Evolutionary conservation across 2,888 invertebrate species (phyloP).

Genomic region (Ophioninae sp.): DNA sequence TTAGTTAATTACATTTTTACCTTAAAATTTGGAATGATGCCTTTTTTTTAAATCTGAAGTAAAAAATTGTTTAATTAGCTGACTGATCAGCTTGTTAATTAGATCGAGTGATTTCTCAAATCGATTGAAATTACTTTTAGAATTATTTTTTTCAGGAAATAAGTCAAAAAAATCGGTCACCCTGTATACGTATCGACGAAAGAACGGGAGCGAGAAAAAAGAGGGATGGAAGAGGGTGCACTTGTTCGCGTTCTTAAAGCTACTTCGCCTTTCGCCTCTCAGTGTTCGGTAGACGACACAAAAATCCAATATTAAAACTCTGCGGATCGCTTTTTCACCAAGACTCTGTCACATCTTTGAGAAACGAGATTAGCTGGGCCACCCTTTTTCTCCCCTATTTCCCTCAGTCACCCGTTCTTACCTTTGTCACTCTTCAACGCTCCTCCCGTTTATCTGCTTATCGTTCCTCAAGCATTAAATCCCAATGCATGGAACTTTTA

Average conservation of each 20-base stretch:
- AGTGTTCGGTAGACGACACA: constrained; percentile 56
- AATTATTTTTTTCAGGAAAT: too few relatives aligned
- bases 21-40: too few relatives aligned
- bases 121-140: too few relatives aligned
- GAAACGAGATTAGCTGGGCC: constrained; percentile 31
- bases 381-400: neutral
- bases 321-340: constrained; percentile 37
- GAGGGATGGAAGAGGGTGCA: constrained; percentile 2
- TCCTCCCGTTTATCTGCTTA: constrained; percentile 1
- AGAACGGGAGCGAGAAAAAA: neutral
- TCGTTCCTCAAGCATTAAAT: constrained; percentile 29
- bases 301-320: constrained; percentile 66
- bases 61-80: too few relatives aligned
- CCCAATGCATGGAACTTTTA: constrained; percentile 26
- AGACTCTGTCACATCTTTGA: constrained; percentile 18
- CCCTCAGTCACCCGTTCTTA: neutral
- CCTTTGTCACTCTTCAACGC: constrained; percentile 13
- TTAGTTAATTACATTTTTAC: too few relatives aligned
- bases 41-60: too few relatives aligned
- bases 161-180: neutral
- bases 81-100: too few relatives aligned
- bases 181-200: neutral
- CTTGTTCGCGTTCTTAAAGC: constrained; percentile 40
- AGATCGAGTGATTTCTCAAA: too few relatives aligned
- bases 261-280: constrained; percentile 39